phyloP scores from a whole-genome alignment of 2,888 invertebrate species.

The Phrixothrix hirtus region DNA sequence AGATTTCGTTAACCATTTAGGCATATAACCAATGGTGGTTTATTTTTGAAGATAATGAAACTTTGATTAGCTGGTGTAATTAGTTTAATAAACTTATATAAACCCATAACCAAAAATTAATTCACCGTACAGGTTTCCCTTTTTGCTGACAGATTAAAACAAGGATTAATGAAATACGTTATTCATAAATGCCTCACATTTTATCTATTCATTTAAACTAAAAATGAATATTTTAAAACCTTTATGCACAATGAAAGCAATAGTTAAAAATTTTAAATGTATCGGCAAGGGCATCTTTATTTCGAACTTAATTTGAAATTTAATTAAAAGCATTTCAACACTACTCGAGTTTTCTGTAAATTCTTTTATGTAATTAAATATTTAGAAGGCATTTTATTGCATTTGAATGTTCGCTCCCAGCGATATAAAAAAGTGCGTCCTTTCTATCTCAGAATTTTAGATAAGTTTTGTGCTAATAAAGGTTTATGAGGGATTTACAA shows the following conservation, averaged over 20 bases:
- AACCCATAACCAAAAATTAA: not conserved
- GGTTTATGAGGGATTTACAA: not conserved
- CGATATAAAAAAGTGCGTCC: slow-evolving; percentile 5
- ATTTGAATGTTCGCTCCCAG: slow-evolving; percentile 4
- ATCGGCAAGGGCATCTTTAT: slow-evolving; percentile 10
- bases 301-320: slow-evolving; percentile 15
- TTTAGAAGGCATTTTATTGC: slow-evolving; percentile 19
- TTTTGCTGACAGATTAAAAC: not conserved
- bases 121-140: not conserved
- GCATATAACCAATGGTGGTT: not conserved
- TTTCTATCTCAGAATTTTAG: slow-evolving; percentile 3
- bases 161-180: not conserved
- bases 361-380: slow-evolving; percentile 17
- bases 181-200: not conserved
- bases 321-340: slow-evolving; percentile 18
- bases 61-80: not conserved
- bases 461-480: slow-evolving; percentile 3
- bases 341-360: slow-evolving; percentile 12
- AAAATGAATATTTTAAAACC: not conserved
- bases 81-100: not conserved
- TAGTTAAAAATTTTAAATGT: slow-evolving; percentile 6
- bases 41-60: not conserved
- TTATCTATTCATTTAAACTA: not conserved
- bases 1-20: not conserved
- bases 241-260: not conserved